Base-by-base conservation (phyloP, 2,888 invertebrate genomes). In the Bembecia ichneumoniformis region DNA sequence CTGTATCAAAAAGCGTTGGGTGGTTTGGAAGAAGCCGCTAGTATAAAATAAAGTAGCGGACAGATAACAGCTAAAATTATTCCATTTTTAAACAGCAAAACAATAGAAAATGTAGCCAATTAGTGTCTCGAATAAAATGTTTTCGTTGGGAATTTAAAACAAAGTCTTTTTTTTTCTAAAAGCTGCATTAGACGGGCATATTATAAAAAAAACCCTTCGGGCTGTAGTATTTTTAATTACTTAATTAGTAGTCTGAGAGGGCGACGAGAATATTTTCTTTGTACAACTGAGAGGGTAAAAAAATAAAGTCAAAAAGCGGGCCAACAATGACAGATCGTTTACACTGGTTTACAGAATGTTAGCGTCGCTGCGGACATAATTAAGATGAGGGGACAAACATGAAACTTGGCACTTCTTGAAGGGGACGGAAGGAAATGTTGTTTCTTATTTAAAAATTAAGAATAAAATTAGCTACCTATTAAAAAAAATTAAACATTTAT, bases 241-340 rank as follows among this genome's bases (percentile, higher is more conserved):
- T 56, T 62, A 64, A 68, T 65, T 66, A 64, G 56, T 54, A 51
- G 53, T 56, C 52, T 54, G 47, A 58, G 62, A 58, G 64, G 55
- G 57, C 58, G 58, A 68, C 74, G 66, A 73, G 28, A 9, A 9
- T 28, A 28, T 28, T 28, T 28, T 28, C 28, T 28, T 28, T 28
- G 28, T 28, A 28, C 28, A 63, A 45, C 17, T 2, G 17, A 16
- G 44, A 13, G 16, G 17, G 45, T 11, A 58, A 56, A 62, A 64
- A 60, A 62, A 71, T 71, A 71, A 74, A 69, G 65, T 63, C 63
- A 57, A 46, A 46, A 46, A 63, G 66, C 68, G 71, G 68, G 65
- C 59, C 57, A 59, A 63, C 63, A 66, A 67, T 82, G 82, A 84
- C 84, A 83, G 83, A 82, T 83, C 73, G 81, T 74, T 82, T 77